Base-by-base conservation (phyloP, 2,797 vertebrate species). In the Xenentodon cancila region DNA sequence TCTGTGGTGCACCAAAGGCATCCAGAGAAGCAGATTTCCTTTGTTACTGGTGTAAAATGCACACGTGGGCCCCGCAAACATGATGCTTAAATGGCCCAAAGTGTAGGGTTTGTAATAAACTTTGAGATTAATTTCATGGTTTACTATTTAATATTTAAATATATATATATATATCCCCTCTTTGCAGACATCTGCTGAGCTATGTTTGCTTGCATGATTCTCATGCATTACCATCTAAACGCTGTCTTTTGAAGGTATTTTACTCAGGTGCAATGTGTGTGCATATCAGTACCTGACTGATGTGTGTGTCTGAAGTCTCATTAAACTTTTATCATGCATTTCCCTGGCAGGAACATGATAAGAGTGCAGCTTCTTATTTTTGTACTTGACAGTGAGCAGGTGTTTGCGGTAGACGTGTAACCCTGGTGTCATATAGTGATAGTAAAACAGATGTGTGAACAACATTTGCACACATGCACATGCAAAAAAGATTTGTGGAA, bases 271-370 rank as follows among this genome's bases (percentile, higher is more conserved):
- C 43, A 6, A 5, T 16, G 2, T 46, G 44, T 20, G 51, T 61
- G 58, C 43, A 55, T 48, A 46, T 70, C 40, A 42, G 53, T 53
- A 53, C n/a, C 18, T 59, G 58, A 49, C 58, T 79, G 74, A 82
- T 70, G 77, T 22, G 19, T 13, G 61, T 25, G 78, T 81, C 18
- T 6, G 80, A 79, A 73, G 70, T 82, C 80, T 85, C 16, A 52
- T 85, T 87, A 84, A 84, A 84, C 77, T 89, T 85, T 79, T 82
- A 88, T 79, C 77, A 79, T 61, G 50, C 43, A 59, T 45, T 47
- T 63, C 76, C 60, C 61, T 79, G 52, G 60, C 25, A 13, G 69
- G 56, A 55, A 75, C 79, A 78, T 55, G 77, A 83, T 85, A 74
- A 59, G 82, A 74, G 72, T 84, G 66, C 30, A 43, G 64, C 73